Percentiles rank a stretch among this genome's conserved stretches.
phyloP scores from a whole-genome alignment of 2,888 invertebrate genomes.

The Drosophila kokeensis region DNA sequence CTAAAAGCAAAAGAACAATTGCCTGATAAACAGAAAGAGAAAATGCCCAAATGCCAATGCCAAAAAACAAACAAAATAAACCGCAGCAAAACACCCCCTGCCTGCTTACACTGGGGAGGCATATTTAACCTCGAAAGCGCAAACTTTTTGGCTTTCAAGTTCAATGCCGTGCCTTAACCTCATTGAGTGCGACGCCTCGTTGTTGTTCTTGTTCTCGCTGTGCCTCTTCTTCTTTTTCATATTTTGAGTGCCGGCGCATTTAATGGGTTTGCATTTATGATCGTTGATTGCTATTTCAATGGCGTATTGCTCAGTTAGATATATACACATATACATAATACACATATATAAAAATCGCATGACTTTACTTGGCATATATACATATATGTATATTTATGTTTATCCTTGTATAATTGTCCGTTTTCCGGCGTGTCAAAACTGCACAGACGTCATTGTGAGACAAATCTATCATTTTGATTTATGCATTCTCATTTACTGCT shows the following conservation, averaged over 20 bases:
- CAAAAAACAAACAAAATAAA: constrained; percentile 18
- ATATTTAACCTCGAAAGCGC: constrained; percentile 68
- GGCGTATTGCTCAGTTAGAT: constrained; percentile 16
- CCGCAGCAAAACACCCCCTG: not conserved
- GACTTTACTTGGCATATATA: not conserved
- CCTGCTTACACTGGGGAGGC: constrained; percentile 14
- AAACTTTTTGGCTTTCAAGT: constrained; percentile 69
- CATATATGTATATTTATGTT: not conserved
- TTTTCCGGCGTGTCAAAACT: constrained; percentile 4
- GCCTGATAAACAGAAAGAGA: constrained; percentile 54
- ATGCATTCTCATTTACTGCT: not conserved
- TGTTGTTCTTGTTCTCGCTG: constrained; percentile 16
- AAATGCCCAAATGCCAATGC: constrained; percentile 48
- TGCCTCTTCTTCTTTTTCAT: constrained; percentile 22
- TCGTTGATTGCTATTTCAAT: constrained; percentile 30
- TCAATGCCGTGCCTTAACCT: constrained; percentile 74
- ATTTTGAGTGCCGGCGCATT: constrained; percentile 58
- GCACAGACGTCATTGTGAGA: not conserved
- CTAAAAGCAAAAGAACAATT: constrained; percentile 45
- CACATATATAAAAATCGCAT: not conserved
- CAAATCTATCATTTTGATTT: not conserved
- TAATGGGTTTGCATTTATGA: constrained; percentile 53
- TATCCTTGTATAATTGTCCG: constrained; percentile 24
- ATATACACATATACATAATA: not conserved
- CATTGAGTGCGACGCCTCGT: constrained; percentile 62